Base-by-base conservation (phyloP, 1,140 invertebrate genomes). In the Xylocopa sonorina region DNA sequence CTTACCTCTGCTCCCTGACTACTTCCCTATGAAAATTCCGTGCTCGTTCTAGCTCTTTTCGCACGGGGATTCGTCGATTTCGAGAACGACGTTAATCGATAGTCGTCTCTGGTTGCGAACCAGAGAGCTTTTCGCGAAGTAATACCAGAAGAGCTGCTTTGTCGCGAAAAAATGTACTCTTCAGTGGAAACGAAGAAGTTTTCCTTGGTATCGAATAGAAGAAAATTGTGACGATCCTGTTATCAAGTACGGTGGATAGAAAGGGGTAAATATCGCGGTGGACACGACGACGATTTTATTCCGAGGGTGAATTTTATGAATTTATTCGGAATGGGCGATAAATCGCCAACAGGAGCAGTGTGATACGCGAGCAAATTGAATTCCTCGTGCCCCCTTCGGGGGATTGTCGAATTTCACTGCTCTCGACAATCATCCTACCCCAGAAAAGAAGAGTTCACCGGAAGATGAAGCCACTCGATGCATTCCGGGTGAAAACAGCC, bases 321-420 rank as follows among this genome's bases (percentile, higher is more conserved):
- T 83, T 78, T 77, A 68, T 78, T 51, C 46, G 53, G 77, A 76
- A 71, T 29, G 38, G n/a, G 38, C 51, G 73, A 71, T 83, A 78
- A 83, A 82, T 75, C 27, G 60, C 1, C 32, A 38, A 53, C 24
- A 43, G n/a, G n/a, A 18, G 3, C 16, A 24, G 16, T 51, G 7
- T 10, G 62, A 55, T 41, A 27, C 38, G 50, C 38, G 24, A 29
- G 29, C 51, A 76, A 76, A 76, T 76, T 77, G 41, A 58, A 77
- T 77, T 69, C 48, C 21, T 34, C 34, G 27, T 21, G 14, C 12
- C 24, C 24, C 43, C 24, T 16, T 27, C 41, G 32, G 18, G 18
- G n/a, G 24, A 50, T 34, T 21, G 7, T 21, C 62, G 29, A 69
- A 60, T 50, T 62, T 78, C 34, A 32, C 18, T 12, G 53, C 32